Base-by-base conservation (phyloP, 2,888 invertebrate genomes). In the Leucophenga maculata region DNA sequence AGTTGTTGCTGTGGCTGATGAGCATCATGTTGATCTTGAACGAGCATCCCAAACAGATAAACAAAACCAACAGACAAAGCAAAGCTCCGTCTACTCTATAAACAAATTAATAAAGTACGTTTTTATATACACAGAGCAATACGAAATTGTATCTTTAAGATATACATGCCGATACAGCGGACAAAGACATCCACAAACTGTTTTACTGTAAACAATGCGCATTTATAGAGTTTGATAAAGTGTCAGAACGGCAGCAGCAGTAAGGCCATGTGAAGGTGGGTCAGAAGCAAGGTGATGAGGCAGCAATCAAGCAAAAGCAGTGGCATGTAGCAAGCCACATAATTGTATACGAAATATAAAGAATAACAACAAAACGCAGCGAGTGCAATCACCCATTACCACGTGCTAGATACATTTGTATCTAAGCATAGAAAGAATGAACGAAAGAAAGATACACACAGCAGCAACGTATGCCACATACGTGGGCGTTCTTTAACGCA, bases 131-230 rank as follows among this genome's bases (percentile, higher is more conserved):
- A 57, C 55, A 57, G 6, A 11, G 11, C 11, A 39, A 39, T 39
- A 39, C 22, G 1, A 26, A 11, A 50, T 18, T 50, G 14, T n/a
- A 26, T 22, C 57, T 57, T n/a, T 26, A 22, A 57, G 31, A 57
- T 57, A 57, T 31, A 26, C 13, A 26, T 22, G 11, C 22, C 26
- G 13, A 57, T 26, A 57, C 26, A 57, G 8, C 57, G 26, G 57
- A 26, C 57, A 57, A 57, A 57, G 26, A 26, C 57, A 20, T 31
- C 57, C 26, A 57, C 6, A 57, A 57, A 57, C 13, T 26, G 26
- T 31, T 31, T 57, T 26, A 57, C 26, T 22, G 22, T 26, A 57
- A 57, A 22, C 22, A 57, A 26, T 57, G 8, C 26, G 13, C 31
- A 26, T 13, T 18, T 6, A 46, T 18, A 50, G 50, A 8, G 16